These are phyloP conservation scores for Oncopeltus fasciatus DNA, from an alignment of 1,140 invertebrate species.

Conservation along the genomic window DNA sequence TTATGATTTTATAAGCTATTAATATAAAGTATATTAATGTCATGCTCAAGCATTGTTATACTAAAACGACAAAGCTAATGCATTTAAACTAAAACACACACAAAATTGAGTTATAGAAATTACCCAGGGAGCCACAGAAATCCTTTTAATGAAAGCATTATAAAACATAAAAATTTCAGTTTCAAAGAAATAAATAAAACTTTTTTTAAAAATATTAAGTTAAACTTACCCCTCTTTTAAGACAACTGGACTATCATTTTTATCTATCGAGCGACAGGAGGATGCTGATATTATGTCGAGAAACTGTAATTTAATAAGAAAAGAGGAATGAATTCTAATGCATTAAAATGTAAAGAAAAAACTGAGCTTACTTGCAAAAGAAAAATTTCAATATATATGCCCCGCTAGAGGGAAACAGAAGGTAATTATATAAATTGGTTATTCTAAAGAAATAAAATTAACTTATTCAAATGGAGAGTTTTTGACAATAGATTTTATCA, in stretches of 20 bases:
- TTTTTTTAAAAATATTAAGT: slow-evolving; percentile 5
- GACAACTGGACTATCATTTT: slow-evolving; percentile 47
- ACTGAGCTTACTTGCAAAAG: not conserved
- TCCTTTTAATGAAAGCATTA: slow-evolving; percentile 3
- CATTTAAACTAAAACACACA: not conserved
- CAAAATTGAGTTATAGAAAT: not conserved
- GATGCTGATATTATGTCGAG: slow-evolving; percentile 77
- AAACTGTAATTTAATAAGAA: slow-evolving; percentile 42
- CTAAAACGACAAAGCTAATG: not conserved
- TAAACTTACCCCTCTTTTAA: slow-evolving; percentile 78
- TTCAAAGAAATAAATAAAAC: slow-evolving; percentile 6
- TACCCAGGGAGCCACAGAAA: not conserved
- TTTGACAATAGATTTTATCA: too few species aligned
- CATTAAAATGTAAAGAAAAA: not conserved
- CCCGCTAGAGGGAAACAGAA: too few species aligned
- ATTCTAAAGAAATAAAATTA: too few species aligned
- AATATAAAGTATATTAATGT: too few species aligned
- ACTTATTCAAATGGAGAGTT: too few species aligned
- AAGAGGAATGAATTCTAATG: too few species aligned
- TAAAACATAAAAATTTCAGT: not conserved
- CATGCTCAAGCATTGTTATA: not conserved
- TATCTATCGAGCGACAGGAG: slow-evolving; percentile 31
- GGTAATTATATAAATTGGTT: too few species aligned
- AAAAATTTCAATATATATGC: too few species aligned
- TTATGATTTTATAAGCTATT: too few species aligned